These are phyloP conservation scores for Archilochus colubris DNA, from an alignment of 2,113 vertebrate species.

Conservation along the genomic window DNA sequence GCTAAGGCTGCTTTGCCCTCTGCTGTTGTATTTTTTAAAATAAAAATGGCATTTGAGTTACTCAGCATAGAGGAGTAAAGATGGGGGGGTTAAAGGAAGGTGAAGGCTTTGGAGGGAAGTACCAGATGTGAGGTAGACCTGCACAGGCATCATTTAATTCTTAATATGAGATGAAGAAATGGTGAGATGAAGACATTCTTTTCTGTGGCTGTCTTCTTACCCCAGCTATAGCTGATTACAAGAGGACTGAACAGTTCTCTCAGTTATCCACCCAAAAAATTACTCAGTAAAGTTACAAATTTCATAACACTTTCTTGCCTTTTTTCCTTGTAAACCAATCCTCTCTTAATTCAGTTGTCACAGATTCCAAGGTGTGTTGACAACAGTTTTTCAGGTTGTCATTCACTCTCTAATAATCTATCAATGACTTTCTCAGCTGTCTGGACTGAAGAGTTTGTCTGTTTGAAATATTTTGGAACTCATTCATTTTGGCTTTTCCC, in stretches of 20 bases:
- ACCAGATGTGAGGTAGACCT: neutral
- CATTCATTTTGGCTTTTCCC: neutral
- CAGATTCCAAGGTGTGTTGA: neutral
- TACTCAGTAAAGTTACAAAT: neutral
- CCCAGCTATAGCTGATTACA: neutral
- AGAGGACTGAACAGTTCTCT: neutral
- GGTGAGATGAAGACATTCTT: neutral
- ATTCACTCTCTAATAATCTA: neutral
- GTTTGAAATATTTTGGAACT: slow-evolving; percentile 31
- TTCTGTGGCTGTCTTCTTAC: neutral
- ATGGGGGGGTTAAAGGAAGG: neutral
- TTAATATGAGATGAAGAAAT: neutral
- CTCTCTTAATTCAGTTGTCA: neutral
- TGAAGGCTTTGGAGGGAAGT: neutral
- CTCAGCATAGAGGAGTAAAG: neutral
- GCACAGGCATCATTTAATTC: neutral
- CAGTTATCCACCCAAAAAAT: neutral
- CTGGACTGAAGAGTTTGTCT: neutral
- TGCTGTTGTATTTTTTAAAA: neutral
- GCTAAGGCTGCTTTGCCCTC: neutral
- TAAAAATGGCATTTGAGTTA: neutral
- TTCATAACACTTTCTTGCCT: neutral
- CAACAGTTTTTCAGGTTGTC: neutral
- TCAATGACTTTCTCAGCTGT: slow-evolving; percentile 21
- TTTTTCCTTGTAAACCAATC: neutral